Evolutionary conservation across 2,797 vertebrate species (phyloP), one percentile per base, ranked within the genome.

Genomic region (Bufotes viridis): DNA sequence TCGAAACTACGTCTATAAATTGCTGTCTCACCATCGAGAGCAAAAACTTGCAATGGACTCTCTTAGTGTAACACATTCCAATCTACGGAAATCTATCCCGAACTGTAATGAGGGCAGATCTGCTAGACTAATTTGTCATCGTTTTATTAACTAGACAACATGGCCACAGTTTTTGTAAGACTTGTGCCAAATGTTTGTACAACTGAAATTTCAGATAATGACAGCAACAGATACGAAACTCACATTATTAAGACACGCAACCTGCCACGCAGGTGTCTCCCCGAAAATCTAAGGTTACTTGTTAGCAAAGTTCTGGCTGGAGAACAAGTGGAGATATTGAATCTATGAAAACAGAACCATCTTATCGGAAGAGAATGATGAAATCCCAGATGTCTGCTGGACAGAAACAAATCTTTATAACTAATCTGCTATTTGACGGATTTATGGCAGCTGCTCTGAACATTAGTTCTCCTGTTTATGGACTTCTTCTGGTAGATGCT

Each of bases 211-310:
- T 81, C 83, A 81, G 78, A 76, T 86, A 76, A 88, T 88, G 83
- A 89, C 87, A 78, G 78, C 76, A 86, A 58, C 83, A 86, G 84
- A 89, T 81, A 81, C 29, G 69, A 55, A 15, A 81, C 24, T 85
- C 67, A 63, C 72, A 72, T 86, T 63, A 82, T 82, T 53, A 76
- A 89, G 78, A 86, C 78, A 81, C 42, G 70, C 42, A 86, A 76
- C 58, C 83, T 57, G 70, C 70, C 17, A n/a, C 78, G 57, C 87
- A 88, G 82, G 87, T 88, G 82, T 84, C 78, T 80, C 75, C 69
- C 75, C n/a, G 26, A 85, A 80, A 80, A 88, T 85, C 82, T 88
- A 81, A 85, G 26, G 87, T 88, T 85, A 80, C 87, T 63, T 85
- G 65, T 63, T 85, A 74, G 63, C 63, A 61, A 70, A 9, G 74